Evolutionary conservation across 2,113 vertebrate genomes (phyloP), one percentile per base, ranked within the genome.

Genomic region (Thamnophis sirtalis): DNA sequence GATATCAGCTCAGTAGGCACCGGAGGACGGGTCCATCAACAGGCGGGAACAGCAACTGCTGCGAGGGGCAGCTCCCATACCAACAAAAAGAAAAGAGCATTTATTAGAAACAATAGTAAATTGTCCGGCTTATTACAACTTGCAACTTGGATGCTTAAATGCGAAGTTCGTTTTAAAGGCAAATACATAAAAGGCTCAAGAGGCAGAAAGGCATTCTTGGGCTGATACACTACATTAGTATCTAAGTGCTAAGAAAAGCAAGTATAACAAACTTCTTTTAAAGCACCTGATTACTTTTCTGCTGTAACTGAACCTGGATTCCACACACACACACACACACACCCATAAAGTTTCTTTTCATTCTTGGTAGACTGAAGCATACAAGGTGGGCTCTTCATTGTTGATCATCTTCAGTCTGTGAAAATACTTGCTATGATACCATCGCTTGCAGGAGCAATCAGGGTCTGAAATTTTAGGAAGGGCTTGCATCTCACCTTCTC

Each of bases 1-100:
- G 99, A 99, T 98, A 99, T 99, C 99, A 99, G 99, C 98, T 99
- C 99, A 99, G 99, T 99, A 99, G 99, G 99, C 99, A 99, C 99
- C 97, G 99, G 98, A 99, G 98, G 98, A 98, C 98, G 97, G 97
- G 98, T 98, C 99, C 98, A 97, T 96, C 93, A 11, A 95, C 94
- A 96, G 96, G 95, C 94, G 92, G 95, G 96, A 96, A 95, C 91
- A 96, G 93, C 91, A 94, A 94, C 90, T 92, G 94, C 94, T 1
- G 49, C 58, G 94, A 93, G 48, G 63, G 88, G 94, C 93, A 91
- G 90, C 87, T 94, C 93, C 92, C 24, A 87, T 58, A 80, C 33
- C 73, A 80, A 80, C 33, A 80, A 80, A 80, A 6, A 33, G 68
- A 88, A 94, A 92, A 73, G 58, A 60, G 0, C 56, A 93, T 91